Percentiles rank a stretch among this genome's conserved stretches.
Conservation (phyloP, 2,888 invertebrate genomes). For the Heteromurus nitidus region DNA sequence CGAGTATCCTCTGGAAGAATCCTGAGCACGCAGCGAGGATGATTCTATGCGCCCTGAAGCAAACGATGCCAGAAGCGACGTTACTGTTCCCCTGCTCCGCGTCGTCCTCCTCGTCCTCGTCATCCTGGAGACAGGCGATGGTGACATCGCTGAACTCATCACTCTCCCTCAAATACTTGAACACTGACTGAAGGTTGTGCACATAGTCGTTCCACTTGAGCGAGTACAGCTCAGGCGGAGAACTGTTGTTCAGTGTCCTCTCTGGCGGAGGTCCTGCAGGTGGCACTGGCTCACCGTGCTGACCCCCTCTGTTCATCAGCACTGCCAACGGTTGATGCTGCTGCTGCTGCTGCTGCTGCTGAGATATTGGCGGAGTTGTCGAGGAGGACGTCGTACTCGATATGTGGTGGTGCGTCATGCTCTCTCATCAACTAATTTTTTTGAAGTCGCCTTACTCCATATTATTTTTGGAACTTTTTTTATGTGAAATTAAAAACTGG, state of each 20-base stretch:
- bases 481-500: too few species aligned
- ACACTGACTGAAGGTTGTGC: constrained; percentile 91
- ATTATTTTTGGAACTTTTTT: neutral
- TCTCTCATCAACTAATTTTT: neutral
- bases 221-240: constrained; percentile 40
- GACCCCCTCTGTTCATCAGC: neutral
- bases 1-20: constrained; percentile 41
- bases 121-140: constrained; percentile 81
- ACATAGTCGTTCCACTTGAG: constrained; percentile 96
- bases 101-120: neutral
- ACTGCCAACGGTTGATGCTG: neutral
- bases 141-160: constrained; percentile 96
- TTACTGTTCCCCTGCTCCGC: constrained; percentile 73
- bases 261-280: too few species aligned
- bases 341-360: neutral
- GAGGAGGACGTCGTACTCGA: neutral
- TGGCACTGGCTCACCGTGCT: neutral
- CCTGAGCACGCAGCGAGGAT: constrained; percentile 88
- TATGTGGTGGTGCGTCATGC: constrained; percentile 2
- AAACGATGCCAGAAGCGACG: constrained; percentile 75
- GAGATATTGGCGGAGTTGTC: neutral
- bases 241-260: neutral
- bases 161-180: constrained; percentile 90
- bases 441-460: neutral
- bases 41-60: constrained; percentile 77